Evolutionary conservation across 1,140 invertebrate genomes (phyloP).

Genomic region (Lerema accius): DNA sequence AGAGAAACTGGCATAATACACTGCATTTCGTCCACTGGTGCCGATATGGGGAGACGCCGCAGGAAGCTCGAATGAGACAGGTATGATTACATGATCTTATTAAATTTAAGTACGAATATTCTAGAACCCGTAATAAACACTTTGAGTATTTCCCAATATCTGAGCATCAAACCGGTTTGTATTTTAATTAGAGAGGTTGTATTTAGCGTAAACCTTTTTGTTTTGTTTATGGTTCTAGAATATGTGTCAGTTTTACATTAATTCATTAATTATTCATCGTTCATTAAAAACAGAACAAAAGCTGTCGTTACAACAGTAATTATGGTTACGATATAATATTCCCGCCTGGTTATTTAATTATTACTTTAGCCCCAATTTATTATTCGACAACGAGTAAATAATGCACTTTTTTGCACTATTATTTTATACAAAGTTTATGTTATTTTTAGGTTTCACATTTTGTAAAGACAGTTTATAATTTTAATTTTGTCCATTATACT

Average conservation of each 20-base stretch:
- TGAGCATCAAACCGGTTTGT: not conserved
- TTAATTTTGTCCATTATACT: constrained; percentile 9
- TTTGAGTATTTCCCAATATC: not conserved
- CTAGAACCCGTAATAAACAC: constrained; percentile 42
- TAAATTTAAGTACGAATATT: constrained; percentile 37
- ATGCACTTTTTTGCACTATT: too few relatives aligned
- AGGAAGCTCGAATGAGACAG: constrained; percentile 85
- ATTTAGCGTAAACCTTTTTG: constrained; percentile 12
- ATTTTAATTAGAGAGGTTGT: not conserved
- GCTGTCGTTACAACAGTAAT: constrained; percentile 41
- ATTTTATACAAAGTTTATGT: constrained; percentile 12
- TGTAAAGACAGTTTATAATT: constrained; percentile 31
- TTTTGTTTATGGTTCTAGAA: constrained; percentile 50
- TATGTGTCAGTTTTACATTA: constrained; percentile 31
- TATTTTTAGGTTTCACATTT: too few relatives aligned
- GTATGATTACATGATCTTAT: constrained; percentile 65
- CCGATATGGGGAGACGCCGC: constrained; percentile 85
- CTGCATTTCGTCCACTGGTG: constrained; percentile 88
- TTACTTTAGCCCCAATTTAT: too few relatives aligned
- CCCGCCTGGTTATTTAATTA: too few relatives aligned
- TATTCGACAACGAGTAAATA: too few relatives aligned
- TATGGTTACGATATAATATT: too few relatives aligned
- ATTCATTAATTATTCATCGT: constrained; percentile 44
- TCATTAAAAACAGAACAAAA: constrained; percentile 31
- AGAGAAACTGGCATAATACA: constrained; percentile 86